A percentile compares a stretch with the other conserved stretches of the same genome.
Evolutionary conservation across 2,113 vertebrate species (phyloP).

Genomic region (Phaetusa simplex): DNA sequence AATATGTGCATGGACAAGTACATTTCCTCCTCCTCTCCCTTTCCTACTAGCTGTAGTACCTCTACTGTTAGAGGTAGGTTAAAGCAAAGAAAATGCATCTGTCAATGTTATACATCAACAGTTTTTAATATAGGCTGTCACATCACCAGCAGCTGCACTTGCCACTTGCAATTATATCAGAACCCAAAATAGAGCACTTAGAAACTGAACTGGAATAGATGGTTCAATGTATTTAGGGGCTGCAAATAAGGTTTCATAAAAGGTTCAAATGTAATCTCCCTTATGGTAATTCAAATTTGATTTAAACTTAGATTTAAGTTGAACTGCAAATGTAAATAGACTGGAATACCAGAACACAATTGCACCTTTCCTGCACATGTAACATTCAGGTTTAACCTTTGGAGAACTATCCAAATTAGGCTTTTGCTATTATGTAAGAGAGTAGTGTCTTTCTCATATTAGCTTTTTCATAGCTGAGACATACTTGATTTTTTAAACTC

Average conservation of each 20-base stretch:
- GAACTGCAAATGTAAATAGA: slow-evolving; percentile 8
- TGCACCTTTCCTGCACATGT: not conserved
- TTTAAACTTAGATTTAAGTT: slow-evolving; percentile 23
- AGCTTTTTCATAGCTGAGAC: not conserved
- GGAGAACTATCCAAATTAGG: not conserved
- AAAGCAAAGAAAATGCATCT: slow-evolving; percentile 14
- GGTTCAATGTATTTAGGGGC: not conserved
- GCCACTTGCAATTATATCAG: slow-evolving; percentile 13
- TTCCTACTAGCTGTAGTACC: not conserved
- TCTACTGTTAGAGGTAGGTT: not conserved
- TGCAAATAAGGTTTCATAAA: slow-evolving; percentile 15
- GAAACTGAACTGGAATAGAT: slow-evolving; percentile 1
- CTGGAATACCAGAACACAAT: not conserved
- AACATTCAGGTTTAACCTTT: not conserved
- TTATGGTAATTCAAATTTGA: not conserved
- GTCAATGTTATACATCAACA: not conserved
- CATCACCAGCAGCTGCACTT: slow-evolving; percentile 9
- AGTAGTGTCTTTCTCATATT: not conserved
- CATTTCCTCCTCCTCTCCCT: not conserved
- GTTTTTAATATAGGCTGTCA: slow-evolving; percentile 18
- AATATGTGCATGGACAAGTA: not conserved
- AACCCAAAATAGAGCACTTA: slow-evolving; percentile 21
- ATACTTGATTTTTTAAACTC: not conserved
- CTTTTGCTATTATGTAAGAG: not conserved
- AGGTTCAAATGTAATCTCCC: not conserved